Evolutionary conservation across 2,797 vertebrate genomes (phyloP).

Genomic region (Clarias pachynema): DNA sequence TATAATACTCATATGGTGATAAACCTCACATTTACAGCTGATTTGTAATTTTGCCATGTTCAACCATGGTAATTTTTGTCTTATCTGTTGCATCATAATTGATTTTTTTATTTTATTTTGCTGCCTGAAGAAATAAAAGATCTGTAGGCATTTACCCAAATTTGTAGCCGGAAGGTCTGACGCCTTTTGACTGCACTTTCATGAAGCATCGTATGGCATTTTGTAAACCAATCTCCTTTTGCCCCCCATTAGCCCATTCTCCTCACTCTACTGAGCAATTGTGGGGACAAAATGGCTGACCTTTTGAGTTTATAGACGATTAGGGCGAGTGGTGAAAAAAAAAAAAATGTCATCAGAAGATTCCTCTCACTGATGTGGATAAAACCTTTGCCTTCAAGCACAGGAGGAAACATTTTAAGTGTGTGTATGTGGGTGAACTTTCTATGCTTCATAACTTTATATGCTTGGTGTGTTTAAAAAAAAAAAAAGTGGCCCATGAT

Average conservation of each 20-base stretch:
- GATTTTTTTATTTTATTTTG: not conserved
- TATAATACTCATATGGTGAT: not conserved
- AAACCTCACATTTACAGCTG: not conserved
- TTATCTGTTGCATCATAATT: not conserved
- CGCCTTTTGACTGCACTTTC: slow-evolving; percentile 61
- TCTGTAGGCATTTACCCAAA: not conserved
- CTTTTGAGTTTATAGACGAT: slow-evolving; percentile 75
- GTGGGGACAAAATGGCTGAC: slow-evolving; percentile 64
- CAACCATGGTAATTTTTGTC: not conserved
- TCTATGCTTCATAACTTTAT: slow-evolving; percentile 50
- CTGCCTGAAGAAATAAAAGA: not conserved
- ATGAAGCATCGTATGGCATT: slow-evolving; percentile 57
- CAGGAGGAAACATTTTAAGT: slow-evolving; percentile 30
- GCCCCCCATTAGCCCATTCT: slow-evolving; percentile 55
- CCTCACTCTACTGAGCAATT: slow-evolving; percentile 64
- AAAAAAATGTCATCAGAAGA: slow-evolving; percentile 59
- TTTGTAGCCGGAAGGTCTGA: slow-evolving; percentile 59
- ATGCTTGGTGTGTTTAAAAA: slow-evolving; percentile 38
- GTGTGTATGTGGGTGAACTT: slow-evolving; percentile 38
- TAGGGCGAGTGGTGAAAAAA: slow-evolving; percentile 51
- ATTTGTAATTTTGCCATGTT: not conserved
- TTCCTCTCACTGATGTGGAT: slow-evolving; percentile 53
- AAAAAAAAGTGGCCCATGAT: slow-evolving; percentile 32
- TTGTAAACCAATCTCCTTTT: slow-evolving; percentile 60
- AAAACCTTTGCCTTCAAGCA: slow-evolving; percentile 50